phyloP scores from a whole-genome alignment of 1,140 invertebrate species.

The Heliothis virescens region DNA sequence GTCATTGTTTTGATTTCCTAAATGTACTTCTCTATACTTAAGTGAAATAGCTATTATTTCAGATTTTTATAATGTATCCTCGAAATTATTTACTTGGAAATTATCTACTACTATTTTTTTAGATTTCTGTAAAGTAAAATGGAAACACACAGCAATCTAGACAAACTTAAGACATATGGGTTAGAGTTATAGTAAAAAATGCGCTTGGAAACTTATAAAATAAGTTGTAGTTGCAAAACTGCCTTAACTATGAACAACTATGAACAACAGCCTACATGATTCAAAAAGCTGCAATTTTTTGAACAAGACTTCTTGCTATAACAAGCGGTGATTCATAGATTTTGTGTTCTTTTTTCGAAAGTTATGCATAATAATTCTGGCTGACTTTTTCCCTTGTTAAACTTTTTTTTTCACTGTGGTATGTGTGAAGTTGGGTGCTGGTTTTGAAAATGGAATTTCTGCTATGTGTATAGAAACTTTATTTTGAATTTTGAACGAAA shows the following conservation, averaged over 20 bases:
- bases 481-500: no score
- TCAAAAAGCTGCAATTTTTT: conserved; percentile 9
- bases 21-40: no score
- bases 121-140: conserved; percentile 52
- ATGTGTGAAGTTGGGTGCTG: not conserved
- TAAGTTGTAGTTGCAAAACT: conserved; percentile 54
- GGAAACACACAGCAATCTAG: conserved; percentile 58
- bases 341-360: conserved; percentile 16
- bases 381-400: not conserved
- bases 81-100: no score
- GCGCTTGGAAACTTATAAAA: conserved; percentile 63
- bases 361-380: conserved; percentile 10
- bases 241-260: conserved; percentile 47
- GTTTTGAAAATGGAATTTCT: no score
- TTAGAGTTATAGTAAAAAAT: conserved; percentile 66
- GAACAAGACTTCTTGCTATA: not conserved
- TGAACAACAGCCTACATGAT: conserved; percentile 12
- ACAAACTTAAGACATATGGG: conserved; percentile 59
- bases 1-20: no score
- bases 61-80: no score
- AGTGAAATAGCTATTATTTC: no score
- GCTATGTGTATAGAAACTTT: no score
- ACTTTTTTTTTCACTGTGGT: no score
- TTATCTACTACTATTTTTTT: no score
- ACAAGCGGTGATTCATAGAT: conserved; percentile 13